Percentiles rank a stretch among this genome's conserved stretches.
Evolutionary conservation across 92 coral and sea anemone species (phyloP).

Genomic region (Ricordea florida): DNA sequence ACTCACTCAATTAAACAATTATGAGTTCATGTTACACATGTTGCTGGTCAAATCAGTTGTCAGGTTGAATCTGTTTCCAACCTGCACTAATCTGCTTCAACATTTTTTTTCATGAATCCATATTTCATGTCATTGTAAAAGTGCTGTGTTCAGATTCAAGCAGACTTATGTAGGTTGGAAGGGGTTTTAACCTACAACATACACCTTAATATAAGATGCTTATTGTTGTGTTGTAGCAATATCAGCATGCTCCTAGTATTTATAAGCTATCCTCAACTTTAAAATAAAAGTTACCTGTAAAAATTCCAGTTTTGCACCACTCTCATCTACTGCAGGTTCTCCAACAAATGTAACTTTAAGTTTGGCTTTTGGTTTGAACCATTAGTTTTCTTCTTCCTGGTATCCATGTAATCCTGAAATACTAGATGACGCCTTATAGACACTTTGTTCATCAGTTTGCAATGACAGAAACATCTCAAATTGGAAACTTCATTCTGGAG

Average conservation of each 20-base stretch:
- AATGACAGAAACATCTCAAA: slow-evolving; percentile 10
- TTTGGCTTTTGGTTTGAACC: slow-evolving; percentile 26
- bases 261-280: slow-evolving; percentile 10
- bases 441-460: slow-evolving; percentile 36
- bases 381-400: slow-evolving; percentile 57
- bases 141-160: slow-evolving; percentile 6
- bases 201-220: slow-evolving; percentile 2
- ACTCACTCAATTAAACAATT: not conserved
- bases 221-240: slow-evolving; percentile 9
- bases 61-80: slow-evolving; percentile 2
- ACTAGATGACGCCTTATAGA: slow-evolving; percentile 38
- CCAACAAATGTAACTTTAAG: slow-evolving; percentile 43
- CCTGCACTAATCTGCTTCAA: slow-evolving; percentile 9
- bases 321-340: slow-evolving; percentile 56
- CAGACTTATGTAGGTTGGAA: not conserved
- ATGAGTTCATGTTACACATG: not conserved
- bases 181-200: not conserved
- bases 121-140: not conserved
- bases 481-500: slow-evolving; percentile 21
- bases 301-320: slow-evolving; percentile 75
- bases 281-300: slow-evolving; percentile 49
- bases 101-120: slow-evolving; percentile 1
- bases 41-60: slow-evolving; percentile 7
- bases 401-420: slow-evolving; percentile 45
- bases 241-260: slow-evolving; percentile 5